Base-by-base conservation (phyloP, 1,140 invertebrate species). In the Macrotrachela quadricornifera region DNA sequence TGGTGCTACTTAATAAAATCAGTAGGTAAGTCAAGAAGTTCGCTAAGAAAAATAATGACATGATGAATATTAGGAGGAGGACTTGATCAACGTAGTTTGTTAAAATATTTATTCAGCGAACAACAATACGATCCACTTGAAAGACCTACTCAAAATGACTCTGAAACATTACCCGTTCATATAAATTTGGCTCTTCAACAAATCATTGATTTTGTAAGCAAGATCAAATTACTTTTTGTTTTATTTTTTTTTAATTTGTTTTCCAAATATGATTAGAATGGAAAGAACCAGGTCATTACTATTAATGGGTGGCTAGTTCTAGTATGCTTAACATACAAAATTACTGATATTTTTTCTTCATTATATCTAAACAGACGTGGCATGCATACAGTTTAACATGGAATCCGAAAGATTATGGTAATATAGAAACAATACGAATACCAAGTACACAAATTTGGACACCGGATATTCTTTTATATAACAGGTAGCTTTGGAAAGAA, bases 381-480 rank as follows among this genome's bases (percentile, higher is more conserved):
- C 88, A 86, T 66, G 92, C 96, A 69, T 84, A 87, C 73, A 96
- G 96, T 74, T 77, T 97, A 63, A 79, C 81, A 67, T 97, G 92
- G 92, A 88, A 96, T 71, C 79, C 81, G 59, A 79, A 80, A 53
- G 87, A 96, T 64, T 96, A 86, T 71, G 90, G 87, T 43, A 86
- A 86, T 50, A 85, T 97, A 14, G 82, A 82, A 68, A 83, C 90
- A 70, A 79, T 97, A 58, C 76, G 88, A 64, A 90, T 97, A 71
- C 86, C 88, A 57, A 86, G 87, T 53, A 81, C 86, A 69, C 80
- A 83, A 71, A 78, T 97, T 65, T 97, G 92, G 92, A 94, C 90
- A 74, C 92, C 92, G 59, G 91, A 96, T 73, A 85, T 96, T 62
- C 81, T 96, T 59, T 87, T 96, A 85, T 96, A 96, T 76, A 96